These are phyloP conservation scores for Arge pagana DNA, from an alignment of 2,888 invertebrate species.

Conservation along the genomic window DNA sequence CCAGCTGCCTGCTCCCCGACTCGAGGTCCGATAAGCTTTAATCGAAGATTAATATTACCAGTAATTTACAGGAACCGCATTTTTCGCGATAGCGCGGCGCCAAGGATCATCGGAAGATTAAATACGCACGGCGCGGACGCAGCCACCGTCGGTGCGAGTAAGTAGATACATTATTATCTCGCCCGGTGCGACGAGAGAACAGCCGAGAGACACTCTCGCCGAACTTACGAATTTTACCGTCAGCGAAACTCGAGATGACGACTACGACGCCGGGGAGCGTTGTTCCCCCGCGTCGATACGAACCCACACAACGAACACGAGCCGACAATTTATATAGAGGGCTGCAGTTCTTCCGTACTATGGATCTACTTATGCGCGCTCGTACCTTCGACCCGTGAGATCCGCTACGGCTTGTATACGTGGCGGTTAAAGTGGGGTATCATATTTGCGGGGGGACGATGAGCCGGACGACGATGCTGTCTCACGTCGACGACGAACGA, in stretches of 20 bases:
- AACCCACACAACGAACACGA: neutral
- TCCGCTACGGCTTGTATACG: too few relatives aligned
- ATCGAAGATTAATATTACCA: conserved; percentile 51
- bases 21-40: conserved; percentile 43
- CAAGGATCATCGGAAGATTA: neutral
- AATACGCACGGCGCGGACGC: neutral
- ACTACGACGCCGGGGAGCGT: neutral
- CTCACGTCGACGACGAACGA: too few relatives aligned
- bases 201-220: too few relatives aligned
- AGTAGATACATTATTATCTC: too few relatives aligned
- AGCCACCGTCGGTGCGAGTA: conserved; percentile 2
- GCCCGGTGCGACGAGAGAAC: too few relatives aligned
- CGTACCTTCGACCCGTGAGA: too few relatives aligned
- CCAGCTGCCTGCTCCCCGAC: conserved; percentile 24
- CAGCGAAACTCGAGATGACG: conserved; percentile 12
- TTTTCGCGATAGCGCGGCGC: too few relatives aligned
- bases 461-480: neutral
- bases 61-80: conserved; percentile 34
- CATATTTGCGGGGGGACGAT: neutral
- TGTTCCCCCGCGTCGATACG: neutral
- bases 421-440: conserved; percentile 1
- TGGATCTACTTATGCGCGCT: too few relatives aligned
- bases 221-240: conserved; percentile 4
- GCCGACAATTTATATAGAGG: too few relatives aligned
- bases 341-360: too few relatives aligned